Evolutionary conservation across 30 jellyfish, hydroid and myxozoan genomes (phyloP).

Genomic region (Calvadosia cruxmelitensis): DNA sequence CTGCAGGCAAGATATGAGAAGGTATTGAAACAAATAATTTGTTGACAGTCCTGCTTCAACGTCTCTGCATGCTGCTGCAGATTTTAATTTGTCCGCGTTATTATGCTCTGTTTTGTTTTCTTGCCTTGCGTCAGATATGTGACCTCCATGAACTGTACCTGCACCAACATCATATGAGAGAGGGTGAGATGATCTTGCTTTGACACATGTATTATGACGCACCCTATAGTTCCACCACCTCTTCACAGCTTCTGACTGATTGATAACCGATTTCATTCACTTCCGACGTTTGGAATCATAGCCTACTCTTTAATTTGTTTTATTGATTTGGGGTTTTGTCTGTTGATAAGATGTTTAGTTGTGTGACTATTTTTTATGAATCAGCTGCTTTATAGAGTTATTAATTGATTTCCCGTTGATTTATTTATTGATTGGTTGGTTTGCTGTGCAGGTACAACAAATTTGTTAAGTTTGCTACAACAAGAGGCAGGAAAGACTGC

Average conservation of each 20-base stretch:
- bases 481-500: conserved; percentile 8
- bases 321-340: too few species aligned
- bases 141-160: conserved; percentile 41
- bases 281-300: background rate
- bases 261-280: background rate
- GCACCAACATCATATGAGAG: conserved; percentile 78
- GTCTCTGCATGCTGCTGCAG: too few species aligned
- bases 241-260: too few species aligned
- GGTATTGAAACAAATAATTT: background rate
- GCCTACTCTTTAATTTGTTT: background rate
- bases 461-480: conserved; percentile 28
- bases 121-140: conserved; percentile 16
- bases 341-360: too few species aligned
- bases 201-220: too few species aligned
- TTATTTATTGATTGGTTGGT: too few species aligned
- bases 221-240: too few species aligned
- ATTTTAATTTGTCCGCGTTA: too few species aligned
- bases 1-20: conserved; percentile 5
- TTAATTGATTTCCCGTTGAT: too few species aligned
- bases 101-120: background rate
- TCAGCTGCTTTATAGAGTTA: too few species aligned
- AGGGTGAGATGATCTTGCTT: too few species aligned
- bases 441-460: conserved; percentile 43
- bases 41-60: background rate
- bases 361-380: too few species aligned